These are phyloP conservation scores for Papilio polytes DNA, from an alignment of 1,140 invertebrate species.

Conservation along the genomic window DNA sequence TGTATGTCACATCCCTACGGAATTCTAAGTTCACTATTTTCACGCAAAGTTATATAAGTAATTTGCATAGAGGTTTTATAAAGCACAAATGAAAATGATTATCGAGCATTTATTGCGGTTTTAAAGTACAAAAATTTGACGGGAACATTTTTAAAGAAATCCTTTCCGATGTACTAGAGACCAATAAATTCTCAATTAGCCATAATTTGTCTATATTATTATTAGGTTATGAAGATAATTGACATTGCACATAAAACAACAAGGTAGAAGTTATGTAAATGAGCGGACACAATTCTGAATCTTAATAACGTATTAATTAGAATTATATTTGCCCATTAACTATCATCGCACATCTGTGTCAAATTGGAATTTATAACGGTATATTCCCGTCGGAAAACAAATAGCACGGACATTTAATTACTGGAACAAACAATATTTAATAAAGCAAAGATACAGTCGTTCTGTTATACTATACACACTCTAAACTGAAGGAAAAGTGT, in stretches of 20 bases:
- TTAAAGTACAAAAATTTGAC: no score
- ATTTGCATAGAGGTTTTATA: conserved; percentile 6
- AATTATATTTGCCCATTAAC: conserved; percentile 43
- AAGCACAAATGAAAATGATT: neutral
- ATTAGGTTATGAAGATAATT: neutral
- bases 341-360: neutral
- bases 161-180: no score
- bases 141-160: no score
- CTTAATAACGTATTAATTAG: conserved; percentile 43
- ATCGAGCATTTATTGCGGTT: neutral
- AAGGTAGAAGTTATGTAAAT: conserved; percentile 37
- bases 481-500: no score
- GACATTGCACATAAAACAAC: neutral
- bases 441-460: neutral
- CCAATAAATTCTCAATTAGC: no score
- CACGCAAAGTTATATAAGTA: conserved; percentile 19
- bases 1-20: conserved; percentile 28
- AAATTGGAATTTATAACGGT: conserved; percentile 33
- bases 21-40: neutral
- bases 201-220: neutral
- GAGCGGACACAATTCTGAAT: conserved; percentile 41
- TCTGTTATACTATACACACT: neutral
- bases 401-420: neutral
- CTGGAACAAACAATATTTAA: neutral
- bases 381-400: conserved; percentile 11